A percentile compares a stretch with the other conserved stretches of the same genome.
Conservation (phyloP, 2,888 invertebrate species). For the Lithophane ornitopus region DNA sequence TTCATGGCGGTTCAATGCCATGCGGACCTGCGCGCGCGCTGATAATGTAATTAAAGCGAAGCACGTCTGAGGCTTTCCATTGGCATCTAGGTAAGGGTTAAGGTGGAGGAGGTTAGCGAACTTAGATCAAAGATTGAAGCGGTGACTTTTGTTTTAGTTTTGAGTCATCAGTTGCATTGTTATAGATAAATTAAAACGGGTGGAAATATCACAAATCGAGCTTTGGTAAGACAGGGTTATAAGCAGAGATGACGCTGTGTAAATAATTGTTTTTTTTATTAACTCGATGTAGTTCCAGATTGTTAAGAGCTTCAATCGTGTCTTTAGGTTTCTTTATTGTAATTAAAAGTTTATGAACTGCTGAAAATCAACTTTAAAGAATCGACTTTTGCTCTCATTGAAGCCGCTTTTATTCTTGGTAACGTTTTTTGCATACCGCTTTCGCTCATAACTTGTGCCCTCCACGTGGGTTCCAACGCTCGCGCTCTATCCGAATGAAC, state of each 20-base stretch:
- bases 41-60: slow-evolving; percentile 70
- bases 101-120: slow-evolving; percentile 60
- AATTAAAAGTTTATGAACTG: background rate
- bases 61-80: slow-evolving; percentile 77
- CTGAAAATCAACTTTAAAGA: background rate
- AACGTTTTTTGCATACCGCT: slow-evolving; percentile 2
- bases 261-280: background rate
- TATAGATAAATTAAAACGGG: too few relatives aligned
- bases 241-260: background rate
- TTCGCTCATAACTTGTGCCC: slow-evolving; percentile 21
- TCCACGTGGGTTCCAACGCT: slow-evolving; percentile 45
- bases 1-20: slow-evolving; percentile 73
- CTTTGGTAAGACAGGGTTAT: background rate
- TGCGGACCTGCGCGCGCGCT: slow-evolving; percentile 58
- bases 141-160: background rate
- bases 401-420: background rate
- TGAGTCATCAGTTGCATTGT: background rate
- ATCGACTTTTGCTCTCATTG: background rate
- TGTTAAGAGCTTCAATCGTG: background rate
- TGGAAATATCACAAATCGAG: background rate
- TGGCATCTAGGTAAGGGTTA: slow-evolving; percentile 40
- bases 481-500: slow-evolving; percentile 40
- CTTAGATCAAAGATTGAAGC: slow-evolving; percentile 19
- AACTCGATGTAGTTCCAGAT: background rate
- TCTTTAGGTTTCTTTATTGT: background rate